Conservation (phyloP, 2,797 vertebrate genomes). For the Takifugu rubripes region DNA sequence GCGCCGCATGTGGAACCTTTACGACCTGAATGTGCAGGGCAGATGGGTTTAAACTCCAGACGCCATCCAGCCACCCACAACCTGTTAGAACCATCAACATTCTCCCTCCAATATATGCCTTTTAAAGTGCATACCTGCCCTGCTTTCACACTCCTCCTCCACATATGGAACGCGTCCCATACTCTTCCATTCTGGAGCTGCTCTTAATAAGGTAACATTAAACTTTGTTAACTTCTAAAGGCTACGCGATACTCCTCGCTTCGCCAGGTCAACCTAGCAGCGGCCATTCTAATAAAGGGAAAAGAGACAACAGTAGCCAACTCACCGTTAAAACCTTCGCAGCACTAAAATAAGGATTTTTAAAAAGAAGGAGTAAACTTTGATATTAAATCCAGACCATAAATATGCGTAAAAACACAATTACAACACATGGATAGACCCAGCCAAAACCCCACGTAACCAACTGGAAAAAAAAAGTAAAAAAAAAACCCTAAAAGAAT, state of each 20-base stretch:
- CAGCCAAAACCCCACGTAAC: constrained; percentile 29
- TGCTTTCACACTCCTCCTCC: constrained; percentile 34
- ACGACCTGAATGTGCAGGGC: constrained; percentile 1
- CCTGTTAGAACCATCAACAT: constrained; percentile 36
- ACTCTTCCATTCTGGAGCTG: neutral
- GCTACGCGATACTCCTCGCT: constrained; percentile 2
- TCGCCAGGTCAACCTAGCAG: neutral
- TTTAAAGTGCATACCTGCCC: constrained; percentile 38
- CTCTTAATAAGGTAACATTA: constrained; percentile 46
- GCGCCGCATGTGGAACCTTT: constrained; percentile 6
- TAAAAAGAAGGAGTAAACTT: neutral
- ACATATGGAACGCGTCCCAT: constrained; percentile 3
- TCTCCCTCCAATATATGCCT: constrained; percentile 36
- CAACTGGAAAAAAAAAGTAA: constrained; percentile 9
- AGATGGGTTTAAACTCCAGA: too few relatives aligned
- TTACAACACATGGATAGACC: constrained; percentile 23
- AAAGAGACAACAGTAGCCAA: too few relatives aligned
- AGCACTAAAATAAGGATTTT: neutral
- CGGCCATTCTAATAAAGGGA: too few relatives aligned
- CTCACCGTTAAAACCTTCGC: too few relatives aligned
- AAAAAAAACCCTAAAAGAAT: neutral
- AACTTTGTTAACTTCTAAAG: constrained; percentile 3
- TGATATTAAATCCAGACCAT: constrained; percentile 5
- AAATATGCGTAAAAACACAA: constrained; percentile 13
- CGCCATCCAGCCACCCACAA: neutral